Base-by-base conservation (phyloP, 2,797 vertebrate genomes). In the Echiichthys vipera region DNA sequence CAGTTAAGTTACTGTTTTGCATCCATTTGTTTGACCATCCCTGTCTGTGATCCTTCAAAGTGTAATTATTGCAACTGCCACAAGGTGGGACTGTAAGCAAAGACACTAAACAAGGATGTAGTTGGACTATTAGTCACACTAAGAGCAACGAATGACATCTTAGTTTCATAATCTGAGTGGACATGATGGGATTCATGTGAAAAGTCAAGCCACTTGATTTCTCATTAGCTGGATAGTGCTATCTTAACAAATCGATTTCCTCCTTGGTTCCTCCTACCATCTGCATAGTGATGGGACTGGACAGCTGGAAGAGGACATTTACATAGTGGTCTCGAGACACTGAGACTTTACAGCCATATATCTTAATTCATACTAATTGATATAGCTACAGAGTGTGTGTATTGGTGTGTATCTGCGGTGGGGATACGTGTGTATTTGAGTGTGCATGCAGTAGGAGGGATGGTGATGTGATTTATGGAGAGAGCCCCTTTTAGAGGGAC, bases 131-230 rank as follows among this genome's bases (percentile, higher is more conserved):
- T 59, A 78, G 77, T 84, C 83, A 77, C 49, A 55, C 39, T 77
- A 64, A 87, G 80, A 77, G 78, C 65, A 79, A 76, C 80, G 84
- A 86, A 88, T 89, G 84, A 84, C 74, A 77, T 80, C 84, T 77
- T 77, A 72, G 83, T 84, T 88, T 79, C 61, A 86, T 85, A 81
- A 88, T 86, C 84, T 68, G 70, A 91, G 77, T 77, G 79, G 87
- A 88, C 88, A 85, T 84, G 86, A 89, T 88, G 83, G 81, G 84
- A 89, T 89, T 82, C 84, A 84, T 89, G 89, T 91, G 87, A 88
- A 89, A 90, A 91, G 90, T 90, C 85, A 84, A 85, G 85, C 81
- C 85, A 88, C 89, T 92, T 92, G 86, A 89, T 91, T 91, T 88
- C 88, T 91, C 88, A 91, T 93, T 92, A 91, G 86, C 80, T 43